Percentiles rank a stretch among this genome's conserved stretches.
These are phyloP conservation scores for Whitmania pigra DNA, from an alignment of 1,140 invertebrate species.

Conservation along the genomic window DNA sequence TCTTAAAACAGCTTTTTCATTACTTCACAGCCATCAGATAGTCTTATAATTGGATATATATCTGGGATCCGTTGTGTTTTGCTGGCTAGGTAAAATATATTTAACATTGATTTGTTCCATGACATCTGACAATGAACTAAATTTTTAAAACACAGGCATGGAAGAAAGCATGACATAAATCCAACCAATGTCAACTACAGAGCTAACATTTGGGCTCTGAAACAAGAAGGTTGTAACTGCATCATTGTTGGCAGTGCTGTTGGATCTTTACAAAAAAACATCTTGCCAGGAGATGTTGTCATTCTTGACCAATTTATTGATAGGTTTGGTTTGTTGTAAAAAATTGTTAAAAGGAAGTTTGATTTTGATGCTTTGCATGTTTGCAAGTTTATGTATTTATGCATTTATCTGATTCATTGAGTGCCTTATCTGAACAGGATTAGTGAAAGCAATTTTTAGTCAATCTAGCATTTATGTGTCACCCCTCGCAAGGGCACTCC, in stretches of 20 bases:
- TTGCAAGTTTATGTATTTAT: too few species aligned
- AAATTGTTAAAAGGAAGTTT: too few species aligned
- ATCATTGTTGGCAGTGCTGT: constrained; percentile 78
- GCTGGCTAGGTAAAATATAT: constrained; percentile 2
- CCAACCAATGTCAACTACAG: constrained; percentile 82
- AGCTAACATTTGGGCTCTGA: constrained; percentile 88
- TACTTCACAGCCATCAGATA: constrained; percentile 5
- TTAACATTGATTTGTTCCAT: background rate
- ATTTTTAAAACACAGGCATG: constrained; percentile 55
- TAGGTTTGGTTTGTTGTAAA: constrained; percentile 42
- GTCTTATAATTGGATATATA: constrained; percentile 12
- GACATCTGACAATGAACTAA: background rate
- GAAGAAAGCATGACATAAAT: constrained; percentile 63
- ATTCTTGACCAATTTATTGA: constrained; percentile 88
- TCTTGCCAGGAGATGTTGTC: constrained; percentile 74
- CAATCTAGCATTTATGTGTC: too few species aligned
- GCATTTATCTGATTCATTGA: too few species aligned
- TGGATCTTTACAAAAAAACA: constrained; percentile 77
- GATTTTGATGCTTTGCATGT: too few species aligned
- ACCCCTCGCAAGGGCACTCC: too few species aligned
- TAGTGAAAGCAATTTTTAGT: too few species aligned
- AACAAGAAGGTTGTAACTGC: constrained; percentile 74
- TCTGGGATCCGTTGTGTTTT: constrained; percentile 10
- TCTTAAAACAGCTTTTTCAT: too few species aligned
- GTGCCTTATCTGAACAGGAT: too few species aligned